Evolutionary conservation across 2,888 invertebrate genomes (phyloP).

Genomic region (Rhogogaster chlorosoma): DNA sequence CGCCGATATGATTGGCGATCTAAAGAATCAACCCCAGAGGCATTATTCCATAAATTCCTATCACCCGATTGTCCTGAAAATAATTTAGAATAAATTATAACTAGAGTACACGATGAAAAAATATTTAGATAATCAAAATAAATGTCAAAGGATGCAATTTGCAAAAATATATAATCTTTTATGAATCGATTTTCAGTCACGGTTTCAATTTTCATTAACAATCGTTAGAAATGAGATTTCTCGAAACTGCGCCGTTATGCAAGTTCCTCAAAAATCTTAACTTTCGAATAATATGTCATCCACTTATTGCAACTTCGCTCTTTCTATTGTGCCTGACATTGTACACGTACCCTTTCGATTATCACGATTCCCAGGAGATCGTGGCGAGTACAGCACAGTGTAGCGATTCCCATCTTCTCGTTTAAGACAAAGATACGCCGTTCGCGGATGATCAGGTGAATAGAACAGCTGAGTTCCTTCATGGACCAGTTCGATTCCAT

Average conservation of each 20-base stretch:
- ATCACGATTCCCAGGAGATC: not conserved
- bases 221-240: not conserved
- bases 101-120: not conserved
- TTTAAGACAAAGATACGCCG: not conserved
- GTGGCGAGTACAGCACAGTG: slow-evolving; percentile 20
- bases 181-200: not conserved
- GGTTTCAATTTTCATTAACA: not conserved
- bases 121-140: not conserved
- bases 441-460: slow-evolving; percentile 4
- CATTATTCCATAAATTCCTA: not conserved
- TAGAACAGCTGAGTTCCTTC: slow-evolving; percentile 25
- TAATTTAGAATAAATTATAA: not conserved
- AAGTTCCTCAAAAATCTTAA: not conserved
- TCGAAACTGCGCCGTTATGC: not conserved
- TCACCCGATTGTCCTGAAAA: not conserved
- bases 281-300: not conserved
- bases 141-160: not conserved
- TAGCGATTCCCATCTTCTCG: slow-evolving; percentile 10
- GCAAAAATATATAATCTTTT: not conserved
- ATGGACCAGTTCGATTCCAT: not conserved
- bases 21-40: not conserved
- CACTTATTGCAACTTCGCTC: not conserved
- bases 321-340: not conserved
- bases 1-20: slow-evolving; percentile 13
- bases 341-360: slow-evolving; percentile 18